Base-by-base conservation (phyloP, 2,888 invertebrate genomes). In the Parapristionchus giblindavisi region DNA sequence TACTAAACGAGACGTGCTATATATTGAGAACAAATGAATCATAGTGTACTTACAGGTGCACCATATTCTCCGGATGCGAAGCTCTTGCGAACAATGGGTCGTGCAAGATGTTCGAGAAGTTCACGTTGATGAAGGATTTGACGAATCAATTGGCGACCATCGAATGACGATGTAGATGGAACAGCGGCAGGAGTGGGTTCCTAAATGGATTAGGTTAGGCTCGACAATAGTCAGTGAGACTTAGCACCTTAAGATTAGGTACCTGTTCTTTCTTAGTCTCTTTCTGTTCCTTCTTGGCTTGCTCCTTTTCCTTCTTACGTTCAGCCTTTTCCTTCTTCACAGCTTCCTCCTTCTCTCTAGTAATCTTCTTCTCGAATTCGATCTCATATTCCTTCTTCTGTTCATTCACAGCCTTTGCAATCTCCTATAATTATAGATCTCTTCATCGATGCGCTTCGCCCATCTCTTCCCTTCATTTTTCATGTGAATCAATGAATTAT, bases 111-210 rank as follows among this genome's bases (percentile, higher is more conserved):
- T 0, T 43, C 48, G 17, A 73, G 51, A 0, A 61, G 3, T 38
- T 73, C 72, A 14, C 43, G 58, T 4, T 60, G 34, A 14, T 72
- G 58, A 5, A 72, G 40, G 6, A 72, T 0, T 21, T 36, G 40
- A 40, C 56, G 72, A 48, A 65, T 63, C 4, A n/a, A 14, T 40
- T 27, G 43, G 21, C 38, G 27, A 3, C 40, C 24, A 11, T 24
- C 21, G 21, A 17, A 4, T 17, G 38, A n/a, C 36, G n/a, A n/a
- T n/a, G n/a, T n/a, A n/a, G n/a, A n/a, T n/a, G n/a, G n/a, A n/a
- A n/a, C n/a, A n/a, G n/a, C n/a, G n/a, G n/a, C n/a, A n/a, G n/a
- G n/a, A n/a, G n/a, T n/a, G n/a, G n/a, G n/a, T n/a, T n/a, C n/a
- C n/a, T n/a, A 65, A 43, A 43, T 65, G 63, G 43, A 65, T 40